phyloP scores from a whole-genome alignment of 35 echinoderm and acorn worm species.

The Nesometra sesokonis region DNA sequence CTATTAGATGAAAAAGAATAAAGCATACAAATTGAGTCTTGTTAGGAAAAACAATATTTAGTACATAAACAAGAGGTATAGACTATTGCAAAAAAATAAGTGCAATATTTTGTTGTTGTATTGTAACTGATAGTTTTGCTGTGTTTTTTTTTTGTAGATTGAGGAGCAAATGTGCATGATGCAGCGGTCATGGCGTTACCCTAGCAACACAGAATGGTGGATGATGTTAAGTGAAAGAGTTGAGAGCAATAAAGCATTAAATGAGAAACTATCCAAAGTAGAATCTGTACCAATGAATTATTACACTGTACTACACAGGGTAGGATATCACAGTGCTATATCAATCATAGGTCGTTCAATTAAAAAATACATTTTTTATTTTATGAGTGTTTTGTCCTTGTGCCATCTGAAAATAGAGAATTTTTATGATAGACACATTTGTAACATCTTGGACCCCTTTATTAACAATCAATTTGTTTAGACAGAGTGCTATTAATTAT shows the following conservation, averaged over 20 bases:
- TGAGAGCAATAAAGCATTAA: slow-evolving; percentile 47
- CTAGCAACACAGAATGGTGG: slow-evolving; percentile 76
- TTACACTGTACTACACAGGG: slow-evolving; percentile 68
- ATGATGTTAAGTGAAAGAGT: slow-evolving; percentile 49
- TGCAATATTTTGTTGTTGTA: background rate
- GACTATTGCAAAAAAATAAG: background rate
- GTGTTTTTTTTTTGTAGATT: background rate
- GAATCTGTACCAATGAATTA: slow-evolving; percentile 88
- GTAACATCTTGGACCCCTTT: no score
- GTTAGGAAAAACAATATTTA: no score
- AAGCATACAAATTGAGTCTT: no score
- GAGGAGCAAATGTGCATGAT: background rate
- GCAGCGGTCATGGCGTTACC: slow-evolving; percentile 51
- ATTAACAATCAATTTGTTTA: no score
- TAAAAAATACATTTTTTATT: background rate
- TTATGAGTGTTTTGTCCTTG: background rate
- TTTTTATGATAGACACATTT: no score
- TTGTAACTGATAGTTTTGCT: background rate
- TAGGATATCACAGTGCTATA: no score
- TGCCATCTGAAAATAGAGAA: background rate
- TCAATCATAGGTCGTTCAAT: background rate
- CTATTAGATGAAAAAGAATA: no score
- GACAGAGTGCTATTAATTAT: no score
- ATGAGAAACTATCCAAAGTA: slow-evolving; percentile 37
- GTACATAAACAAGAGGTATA: no score